Conservation (phyloP, 2,113 vertebrate genomes). For the western clawed frog (Xenopus tropicalis) region UCB_Xtro_10.0 CM004443.2:193367501-193368000, state of each 20-base stretch:
- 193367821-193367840: background rate
- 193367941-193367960: conserved; percentile 14
- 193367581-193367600: background rate
- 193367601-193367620: conserved; percentile 23
- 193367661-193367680: conserved; percentile 14
- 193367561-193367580: too few species aligned
- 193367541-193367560: too few species aligned
- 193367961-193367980: conserved; percentile 30
- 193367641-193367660: conserved; percentile 37
- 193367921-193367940: conserved; percentile 26
- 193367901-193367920: conserved; percentile 1
- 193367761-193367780: background rate
- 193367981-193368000: conserved; percentile 27
- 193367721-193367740: background rate
- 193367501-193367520: too few species aligned
- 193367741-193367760: background rate
- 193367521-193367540: too few species aligned
- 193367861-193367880: conserved; percentile 14
- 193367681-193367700: conserved; percentile 29
- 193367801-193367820: conserved; percentile 17
- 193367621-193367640: conserved; percentile 42
- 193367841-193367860: background rate
- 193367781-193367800: conserved; percentile 20
- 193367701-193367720: conserved; percentile 38
- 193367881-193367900: conserved; percentile 25